Evolutionary conservation across 92 coral and sea anemone species (phyloP).

Genomic region (Zoanthus sansibaricus): DNA sequence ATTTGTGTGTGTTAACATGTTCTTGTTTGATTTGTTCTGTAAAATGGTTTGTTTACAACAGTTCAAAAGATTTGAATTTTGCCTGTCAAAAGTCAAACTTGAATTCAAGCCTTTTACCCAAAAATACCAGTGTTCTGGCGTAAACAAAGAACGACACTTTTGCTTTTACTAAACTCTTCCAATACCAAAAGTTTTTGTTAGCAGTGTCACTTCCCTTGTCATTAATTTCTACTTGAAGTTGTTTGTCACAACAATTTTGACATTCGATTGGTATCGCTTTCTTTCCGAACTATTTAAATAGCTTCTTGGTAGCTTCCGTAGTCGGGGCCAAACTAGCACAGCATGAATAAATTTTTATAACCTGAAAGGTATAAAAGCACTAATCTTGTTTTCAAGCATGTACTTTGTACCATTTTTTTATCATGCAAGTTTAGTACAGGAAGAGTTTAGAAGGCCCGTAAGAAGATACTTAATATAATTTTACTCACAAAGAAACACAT

Average conservation of each 20-base stretch:
- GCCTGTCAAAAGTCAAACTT: not conserved
- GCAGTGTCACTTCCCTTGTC: not conserved
- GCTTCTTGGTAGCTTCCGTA: not conserved
- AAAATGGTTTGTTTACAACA: not conserved
- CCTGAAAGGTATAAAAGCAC: too few species aligned
- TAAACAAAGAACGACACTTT: not conserved
- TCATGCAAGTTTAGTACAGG: too few species aligned
- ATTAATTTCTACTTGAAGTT: not conserved
- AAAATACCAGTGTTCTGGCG: not conserved
- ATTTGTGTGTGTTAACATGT: not conserved
- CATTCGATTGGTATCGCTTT: not conserved
- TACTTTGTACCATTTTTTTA: too few species aligned
- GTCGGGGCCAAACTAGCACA: not conserved
- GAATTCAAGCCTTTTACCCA: not conserved
- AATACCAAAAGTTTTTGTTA: not conserved
- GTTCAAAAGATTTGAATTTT: not conserved
- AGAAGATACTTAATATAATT: not conserved
- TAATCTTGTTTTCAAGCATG: too few species aligned
- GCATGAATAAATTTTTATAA: too few species aligned
- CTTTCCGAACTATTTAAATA: not conserved
- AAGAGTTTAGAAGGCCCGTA: not conserved
- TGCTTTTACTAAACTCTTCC: not conserved
- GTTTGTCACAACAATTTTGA: conserved; percentile 14
- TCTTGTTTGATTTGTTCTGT: not conserved
- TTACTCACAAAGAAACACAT: not conserved